Evolutionary conservation across 2,797 vertebrate genomes (phyloP), one percentile per base, ranked within the genome.

Genomic region (Poecile montanus): DNA sequence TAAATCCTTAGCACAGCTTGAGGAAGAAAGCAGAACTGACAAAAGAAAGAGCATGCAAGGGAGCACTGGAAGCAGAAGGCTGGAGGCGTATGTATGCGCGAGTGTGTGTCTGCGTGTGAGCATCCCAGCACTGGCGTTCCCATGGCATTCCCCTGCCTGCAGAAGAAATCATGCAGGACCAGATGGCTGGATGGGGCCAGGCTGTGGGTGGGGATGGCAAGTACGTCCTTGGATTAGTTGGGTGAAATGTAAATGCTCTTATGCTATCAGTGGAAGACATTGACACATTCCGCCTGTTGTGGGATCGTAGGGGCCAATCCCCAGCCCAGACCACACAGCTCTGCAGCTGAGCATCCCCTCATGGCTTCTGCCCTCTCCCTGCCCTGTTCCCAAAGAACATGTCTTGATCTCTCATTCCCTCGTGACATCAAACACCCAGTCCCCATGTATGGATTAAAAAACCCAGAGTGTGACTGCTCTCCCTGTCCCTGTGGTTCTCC

Each of bases 61-160:
- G 78, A 95, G 72, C 14, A 1, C 82, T 68, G 91, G 84, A 85
- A 94, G 76, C 94, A 94, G 91, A 95, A 95, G 85, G 93, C 68
- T 96, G 95, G 89, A 94, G 95, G 95, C 63, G 57, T 93, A 56
- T 93, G 88, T 89, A 56, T 40, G 85, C 1, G 7, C 4, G 1
- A 62, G 89, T 19, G 86, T 54, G 62, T 42, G 73, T 91, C 91
- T 95, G 87, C 4, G 2, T 93, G 85, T 88, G 85, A 94, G 89
- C 93, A 94, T 93, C 85, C 54, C n/a, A 0, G 81, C 78, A 74
- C 38, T 54, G 68, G 84, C 12, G 16, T 96, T 94, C 93, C 89
- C 88, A 70, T 94, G 86, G 74, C 87, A 89, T 96, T 96, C 96
- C 84, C 89, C 74, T 82, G 86, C 74, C 93, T 92, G 77, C 91